Base-by-base conservation (phyloP, 2,113 vertebrate genomes). In the Thunnus maccoyii region DNA sequence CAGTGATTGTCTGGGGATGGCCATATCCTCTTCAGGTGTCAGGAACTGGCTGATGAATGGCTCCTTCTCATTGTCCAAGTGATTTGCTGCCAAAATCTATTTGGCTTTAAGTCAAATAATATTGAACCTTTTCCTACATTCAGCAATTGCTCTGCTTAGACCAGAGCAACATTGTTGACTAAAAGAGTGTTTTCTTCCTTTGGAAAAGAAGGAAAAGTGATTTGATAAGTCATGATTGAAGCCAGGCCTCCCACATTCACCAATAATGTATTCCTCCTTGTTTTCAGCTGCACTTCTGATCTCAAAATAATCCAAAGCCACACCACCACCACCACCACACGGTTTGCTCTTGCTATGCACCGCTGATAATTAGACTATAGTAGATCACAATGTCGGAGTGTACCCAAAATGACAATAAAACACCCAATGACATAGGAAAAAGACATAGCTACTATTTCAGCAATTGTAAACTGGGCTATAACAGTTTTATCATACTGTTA, bases 301-400 rank as follows among this genome's bases (percentile, higher is more conserved):
- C 68, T 83, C 57, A 69, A 66, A 82, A 83, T 76, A 81, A 54
- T 30, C 51, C 64, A 51, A 76, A 69, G 80, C 25, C 65, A 88
- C 76, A 72, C 5, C 64, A 55, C 54, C 48, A 22, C 22, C 76
- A 72, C 5, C 64, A 50, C 36, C 55, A 55, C 55, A 55, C 54
- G 56, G 55, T 84, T 82, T 84, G 41, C 67, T 65, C 71, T 30
- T 20, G 17, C 25, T 58, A 8, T 61, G 62, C 61, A 64, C 46
- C 64, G 1, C 57, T 66, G 55, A 73, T 70, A 55, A 81, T 67
- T 51, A 27, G 66, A 70, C 75, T 68, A 68, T 51, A 65, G 60
- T 16, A 15, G 27, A 76, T 79, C 20, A 44, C 22, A 61, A 10
- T 32, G 25, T 68, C 54, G 62, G 46, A 41, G 7, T 41, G 36